These are phyloP conservation scores for Monopis laevigella DNA, from an alignment of 2,888 invertebrate species.

Conservation along the genomic window DNA sequence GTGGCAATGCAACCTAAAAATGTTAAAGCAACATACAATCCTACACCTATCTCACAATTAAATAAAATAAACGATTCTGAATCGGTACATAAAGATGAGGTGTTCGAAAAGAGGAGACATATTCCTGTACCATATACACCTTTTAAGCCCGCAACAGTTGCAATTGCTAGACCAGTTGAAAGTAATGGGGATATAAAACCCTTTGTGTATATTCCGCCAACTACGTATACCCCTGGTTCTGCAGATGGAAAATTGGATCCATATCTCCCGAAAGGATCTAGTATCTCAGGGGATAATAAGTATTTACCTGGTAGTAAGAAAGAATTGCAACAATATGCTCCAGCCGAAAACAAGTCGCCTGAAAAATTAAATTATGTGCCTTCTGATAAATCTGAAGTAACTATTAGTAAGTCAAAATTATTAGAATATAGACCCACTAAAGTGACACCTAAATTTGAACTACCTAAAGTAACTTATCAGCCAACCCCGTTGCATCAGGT, in stretches of 20 bases:
- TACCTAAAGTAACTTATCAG: conserved; percentile 42
- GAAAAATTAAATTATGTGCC: conserved; percentile 50
- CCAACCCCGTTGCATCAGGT: conserved; percentile 53
- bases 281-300: conserved; percentile 42
- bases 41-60: conserved; percentile 72
- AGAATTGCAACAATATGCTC: conserved; percentile 45
- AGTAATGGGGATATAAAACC: conserved; percentile 44
- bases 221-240: conserved; percentile 48
- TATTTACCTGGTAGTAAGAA: conserved; percentile 50
- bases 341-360: conserved; percentile 25
- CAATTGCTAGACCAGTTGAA: conserved; percentile 43
- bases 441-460: conserved; percentile 34
- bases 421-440: conserved; percentile 55
- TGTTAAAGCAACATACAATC: conserved; percentile 66
- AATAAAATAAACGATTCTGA: conserved; percentile 48
- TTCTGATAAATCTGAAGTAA: conserved; percentile 35
- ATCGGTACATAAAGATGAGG: conserved; percentile 35
- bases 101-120: conserved; percentile 45
- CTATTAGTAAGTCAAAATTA: conserved; percentile 34
- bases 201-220: conserved; percentile 49
- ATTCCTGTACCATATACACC: conserved; percentile 64
- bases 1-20: conserved; percentile 33
- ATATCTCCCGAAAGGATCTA: conserved; percentile 47
- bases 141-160: conserved; percentile 45
- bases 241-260: conserved; percentile 40